Evolutionary conservation across 1,140 invertebrate genomes (phyloP).

Genomic region (Dryas iulia): DNA sequence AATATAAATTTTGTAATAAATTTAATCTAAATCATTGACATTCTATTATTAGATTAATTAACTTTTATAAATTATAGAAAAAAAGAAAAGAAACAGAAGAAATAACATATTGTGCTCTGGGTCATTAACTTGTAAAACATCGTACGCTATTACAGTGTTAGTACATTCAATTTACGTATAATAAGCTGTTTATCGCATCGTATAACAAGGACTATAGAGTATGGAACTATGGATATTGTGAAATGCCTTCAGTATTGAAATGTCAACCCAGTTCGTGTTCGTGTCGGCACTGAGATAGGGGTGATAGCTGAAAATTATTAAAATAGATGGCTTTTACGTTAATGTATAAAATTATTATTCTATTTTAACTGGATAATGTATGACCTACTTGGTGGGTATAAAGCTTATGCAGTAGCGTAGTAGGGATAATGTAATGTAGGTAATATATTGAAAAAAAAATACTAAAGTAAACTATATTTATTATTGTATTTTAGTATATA

Average conservation of each 20-base stretch:
- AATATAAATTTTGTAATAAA: background rate
- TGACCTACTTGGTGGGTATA: no score
- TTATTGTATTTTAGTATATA: no score
- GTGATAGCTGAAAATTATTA: conserved; percentile 10
- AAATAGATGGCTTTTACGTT: background rate
- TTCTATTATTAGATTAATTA: no score
- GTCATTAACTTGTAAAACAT: conserved; percentile 7
- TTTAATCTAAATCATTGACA: no score
- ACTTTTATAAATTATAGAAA: background rate
- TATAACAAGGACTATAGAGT: conserved; percentile 57
- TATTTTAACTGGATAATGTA: background rate
- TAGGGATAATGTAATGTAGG: no score
- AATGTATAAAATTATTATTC: background rate
- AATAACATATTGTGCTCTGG: background rate
- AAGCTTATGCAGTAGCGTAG: no score
- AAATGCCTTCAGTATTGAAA: conserved; percentile 75
- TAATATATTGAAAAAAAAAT: no score
- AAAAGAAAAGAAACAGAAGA: background rate
- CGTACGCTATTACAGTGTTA: conserved; percentile 38
- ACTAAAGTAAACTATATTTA: no score
- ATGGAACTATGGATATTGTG: conserved; percentile 68
- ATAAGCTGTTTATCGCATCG: conserved; percentile 67
- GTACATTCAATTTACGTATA: conserved; percentile 52
- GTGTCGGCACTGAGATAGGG: conserved; percentile 17
- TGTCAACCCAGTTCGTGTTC: conserved; percentile 62